Percentiles rank a stretch among this genome's conserved stretches.
phyloP scores from a whole-genome alignment of 2,113 vertebrate genomes.

The Pitta sordida region DNA sequence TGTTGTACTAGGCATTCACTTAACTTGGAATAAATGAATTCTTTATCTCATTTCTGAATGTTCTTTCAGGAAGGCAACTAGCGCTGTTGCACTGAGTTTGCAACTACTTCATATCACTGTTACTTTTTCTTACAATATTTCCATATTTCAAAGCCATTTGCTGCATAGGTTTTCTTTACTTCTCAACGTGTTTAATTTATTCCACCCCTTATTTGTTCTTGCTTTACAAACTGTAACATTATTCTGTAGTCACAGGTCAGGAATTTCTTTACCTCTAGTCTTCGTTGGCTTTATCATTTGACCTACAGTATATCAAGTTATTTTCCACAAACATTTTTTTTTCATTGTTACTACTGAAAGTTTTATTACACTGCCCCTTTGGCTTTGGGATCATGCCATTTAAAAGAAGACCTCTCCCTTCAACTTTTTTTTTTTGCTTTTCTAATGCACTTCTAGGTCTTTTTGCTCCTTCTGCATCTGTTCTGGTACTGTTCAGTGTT shows the following conservation, averaged over 20 bases:
- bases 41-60: background rate
- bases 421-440: background rate
- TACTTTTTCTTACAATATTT: background rate
- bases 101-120: background rate
- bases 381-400: background rate
- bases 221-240: background rate
- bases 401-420: background rate
- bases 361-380: background rate
- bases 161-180: background rate
- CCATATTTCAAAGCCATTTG: background rate
- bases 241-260: background rate
- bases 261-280: background rate
- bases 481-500: background rate
- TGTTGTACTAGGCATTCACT: background rate
- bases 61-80: background rate
- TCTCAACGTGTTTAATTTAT: background rate
- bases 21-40: background rate
- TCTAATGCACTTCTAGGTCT: background rate
- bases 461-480: background rate
- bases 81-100: background rate
- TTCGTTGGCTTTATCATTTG: background rate
- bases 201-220: background rate
- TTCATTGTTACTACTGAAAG: background rate
- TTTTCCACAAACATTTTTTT: background rate
- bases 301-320: background rate